Percentiles rank a stretch among this genome's conserved stretches.
Evolutionary conservation across 2,113 vertebrate genomes (phyloP).

Genomic region (Catharus minimus): DNA sequence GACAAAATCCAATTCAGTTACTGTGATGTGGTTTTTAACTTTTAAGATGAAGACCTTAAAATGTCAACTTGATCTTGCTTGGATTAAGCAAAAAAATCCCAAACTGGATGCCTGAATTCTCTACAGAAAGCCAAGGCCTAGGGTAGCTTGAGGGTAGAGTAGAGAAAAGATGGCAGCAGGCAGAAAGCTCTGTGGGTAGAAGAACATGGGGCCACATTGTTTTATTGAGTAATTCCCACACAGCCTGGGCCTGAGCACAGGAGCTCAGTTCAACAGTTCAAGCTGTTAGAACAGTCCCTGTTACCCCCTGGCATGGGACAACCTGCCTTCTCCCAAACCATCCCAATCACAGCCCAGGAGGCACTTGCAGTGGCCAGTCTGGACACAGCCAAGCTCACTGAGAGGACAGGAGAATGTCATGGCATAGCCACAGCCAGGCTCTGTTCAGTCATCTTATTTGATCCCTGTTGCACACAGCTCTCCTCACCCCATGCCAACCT

Average conservation of each 20-base stretch:
- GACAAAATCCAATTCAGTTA: not conserved
- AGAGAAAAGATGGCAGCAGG: not conserved
- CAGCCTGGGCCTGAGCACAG: not conserved
- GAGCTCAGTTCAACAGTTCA: not conserved
- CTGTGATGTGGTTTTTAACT: not conserved
- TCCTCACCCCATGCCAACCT: not conserved
- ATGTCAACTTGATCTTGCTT: not conserved
- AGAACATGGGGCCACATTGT: not conserved
- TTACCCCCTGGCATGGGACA: not conserved
- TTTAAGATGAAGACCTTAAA: not conserved
- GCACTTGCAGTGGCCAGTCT: not conserved
- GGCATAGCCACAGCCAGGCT: fast-evolving
- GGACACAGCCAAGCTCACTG: not conserved
- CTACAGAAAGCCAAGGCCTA: not conserved
- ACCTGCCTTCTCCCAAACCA: not conserved
- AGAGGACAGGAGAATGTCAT: not conserved
- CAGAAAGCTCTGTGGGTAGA: not conserved
- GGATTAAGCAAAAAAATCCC: not conserved
- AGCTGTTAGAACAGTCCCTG: not conserved
- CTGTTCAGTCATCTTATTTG: not conserved
- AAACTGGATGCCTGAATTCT: not conserved
- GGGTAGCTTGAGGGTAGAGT: not conserved
- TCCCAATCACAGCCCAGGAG: not conserved
- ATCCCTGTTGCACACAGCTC: not conserved
- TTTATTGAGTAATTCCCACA: not conserved